A percentile compares a stretch with the other conserved stretches of the same genome.
These are phyloP conservation scores for Andrena flavipes DNA, from an alignment of 2,888 invertebrate species.

Conservation along the genomic window DNA sequence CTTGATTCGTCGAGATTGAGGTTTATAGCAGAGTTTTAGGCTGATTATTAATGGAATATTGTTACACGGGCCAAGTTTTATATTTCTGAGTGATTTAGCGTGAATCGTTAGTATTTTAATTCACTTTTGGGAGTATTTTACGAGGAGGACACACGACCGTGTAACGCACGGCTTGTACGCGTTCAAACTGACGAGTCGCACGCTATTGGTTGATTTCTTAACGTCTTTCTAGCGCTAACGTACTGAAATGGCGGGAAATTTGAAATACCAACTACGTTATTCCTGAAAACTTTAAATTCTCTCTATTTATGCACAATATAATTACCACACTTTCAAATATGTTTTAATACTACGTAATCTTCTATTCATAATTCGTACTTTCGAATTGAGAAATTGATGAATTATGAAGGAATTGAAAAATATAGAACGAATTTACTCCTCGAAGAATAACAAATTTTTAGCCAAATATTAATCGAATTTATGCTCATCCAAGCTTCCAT, in stretches of 20 bases:
- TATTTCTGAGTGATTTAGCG: background rate
- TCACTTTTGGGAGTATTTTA: background rate
- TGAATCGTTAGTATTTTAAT: background rate
- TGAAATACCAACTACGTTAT: no score
- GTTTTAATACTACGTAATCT: background rate
- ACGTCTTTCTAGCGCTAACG: no score
- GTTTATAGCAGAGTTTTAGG: background rate
- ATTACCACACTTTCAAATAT: background rate
- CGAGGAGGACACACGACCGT: no score
- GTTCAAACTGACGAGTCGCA: no score
- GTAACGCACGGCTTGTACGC: no score
- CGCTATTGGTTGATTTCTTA: no score
- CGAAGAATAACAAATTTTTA: background rate
- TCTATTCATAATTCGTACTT: background rate
- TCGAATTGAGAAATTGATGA: no score
- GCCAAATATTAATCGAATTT: background rate
- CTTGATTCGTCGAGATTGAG: no score
- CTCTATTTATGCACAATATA: background rate
- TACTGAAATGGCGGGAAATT: no score
- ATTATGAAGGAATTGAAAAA: no score
- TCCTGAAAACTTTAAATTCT: background rate
- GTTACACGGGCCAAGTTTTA: no score
- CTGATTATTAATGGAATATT: background rate
- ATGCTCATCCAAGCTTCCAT: background rate
- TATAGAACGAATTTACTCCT: background rate